A percentile compares a stretch with the other conserved stretches of the same genome.
These are phyloP conservation scores for Silurus lanzhouensis DNA, from an alignment of 2,797 vertebrate genomes.

Conservation along the genomic window DNA sequence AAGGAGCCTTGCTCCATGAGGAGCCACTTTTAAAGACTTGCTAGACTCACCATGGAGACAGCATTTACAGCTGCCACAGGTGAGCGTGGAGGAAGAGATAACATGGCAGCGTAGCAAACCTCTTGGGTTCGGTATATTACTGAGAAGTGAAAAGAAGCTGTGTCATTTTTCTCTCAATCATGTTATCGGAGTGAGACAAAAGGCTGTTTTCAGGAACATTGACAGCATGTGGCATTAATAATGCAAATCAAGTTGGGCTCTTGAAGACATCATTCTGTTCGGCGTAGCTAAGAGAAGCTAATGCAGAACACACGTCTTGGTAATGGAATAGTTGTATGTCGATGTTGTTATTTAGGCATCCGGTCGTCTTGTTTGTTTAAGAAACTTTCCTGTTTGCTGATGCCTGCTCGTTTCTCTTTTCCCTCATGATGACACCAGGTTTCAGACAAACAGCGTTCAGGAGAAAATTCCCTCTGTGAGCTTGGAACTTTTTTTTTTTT, in stretches of 20 bases:
- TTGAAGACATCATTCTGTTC: conserved; percentile 21
- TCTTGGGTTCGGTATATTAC: background rate
- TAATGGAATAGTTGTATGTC: background rate
- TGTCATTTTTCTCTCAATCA: conserved; percentile 5
- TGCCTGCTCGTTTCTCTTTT: background rate
- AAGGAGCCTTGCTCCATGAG: conserved; percentile 18
- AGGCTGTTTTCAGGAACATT: conserved; percentile 10
- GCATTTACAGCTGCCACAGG: conserved; percentile 29
- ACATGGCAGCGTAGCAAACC: background rate
- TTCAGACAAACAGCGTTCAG: background rate
- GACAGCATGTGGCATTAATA: background rate
- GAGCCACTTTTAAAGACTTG: conserved; percentile 30
- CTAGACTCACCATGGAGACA: conserved; percentile 29
- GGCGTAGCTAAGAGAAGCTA: background rate
- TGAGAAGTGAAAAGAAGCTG: background rate
- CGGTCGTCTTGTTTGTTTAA: background rate
- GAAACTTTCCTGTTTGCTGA: background rate
- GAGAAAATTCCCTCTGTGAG: background rate
- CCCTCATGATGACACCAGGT: background rate
- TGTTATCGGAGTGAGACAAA: background rate
- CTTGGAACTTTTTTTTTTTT: background rate
- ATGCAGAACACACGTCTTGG: background rate
- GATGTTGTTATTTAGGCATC: background rate
- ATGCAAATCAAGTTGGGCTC: background rate
- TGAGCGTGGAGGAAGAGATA: conserved; percentile 20